Base-by-base conservation (phyloP, 2,797 vertebrate species). In the Ceryle rudis region DNA sequence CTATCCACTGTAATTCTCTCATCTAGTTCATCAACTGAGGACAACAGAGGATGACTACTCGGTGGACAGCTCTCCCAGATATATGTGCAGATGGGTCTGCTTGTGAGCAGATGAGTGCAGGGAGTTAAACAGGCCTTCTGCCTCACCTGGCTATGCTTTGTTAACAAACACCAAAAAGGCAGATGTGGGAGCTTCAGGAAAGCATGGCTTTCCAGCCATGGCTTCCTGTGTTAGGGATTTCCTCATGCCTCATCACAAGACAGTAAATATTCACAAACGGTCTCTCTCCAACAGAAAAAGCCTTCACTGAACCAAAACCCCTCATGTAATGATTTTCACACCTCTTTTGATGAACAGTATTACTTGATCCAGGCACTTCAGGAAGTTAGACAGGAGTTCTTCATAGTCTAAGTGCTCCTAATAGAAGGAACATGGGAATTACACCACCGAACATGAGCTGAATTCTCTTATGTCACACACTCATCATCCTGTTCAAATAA, bases 221-320 rank as follows among this genome's bases (percentile, higher is more conserved):
- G 74, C 61, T 95, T 51, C 86, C 92, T 49, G 31, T 95, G 70
- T 61, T 81, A 61, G 44, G 42, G 33, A 89, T 70, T 81, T 81
- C 67, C 70, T 21, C 67, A 51, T 39, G 9, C 49, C 73, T 89
- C 10, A 13, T 54, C 65, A 92, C 7, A 41, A 84, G 49, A 91
- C 71, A 96, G 86, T 42, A 95, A 89, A 77, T 64, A 95, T 7
- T 87, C 54, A 90, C 55, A 78, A 65, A 75, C 49, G 61, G n/a
- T 69, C 94, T 94, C 62, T 72, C 83, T 92, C 39, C 66, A 78
- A 69, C 57, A 29, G 17, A 81, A 84, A 84, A 61, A 84, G 23
- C 25, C 58, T 84, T 52, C 58, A 78, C 6, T 33, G 29, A 93
- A 64, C 5, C 28, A 78, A 69, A 26, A 47, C 28, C 6, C n/a